These are phyloP conservation scores for Papilio polyxenes DNA, from an alignment of 1,140 invertebrate species.

Conservation along the genomic window DNA sequence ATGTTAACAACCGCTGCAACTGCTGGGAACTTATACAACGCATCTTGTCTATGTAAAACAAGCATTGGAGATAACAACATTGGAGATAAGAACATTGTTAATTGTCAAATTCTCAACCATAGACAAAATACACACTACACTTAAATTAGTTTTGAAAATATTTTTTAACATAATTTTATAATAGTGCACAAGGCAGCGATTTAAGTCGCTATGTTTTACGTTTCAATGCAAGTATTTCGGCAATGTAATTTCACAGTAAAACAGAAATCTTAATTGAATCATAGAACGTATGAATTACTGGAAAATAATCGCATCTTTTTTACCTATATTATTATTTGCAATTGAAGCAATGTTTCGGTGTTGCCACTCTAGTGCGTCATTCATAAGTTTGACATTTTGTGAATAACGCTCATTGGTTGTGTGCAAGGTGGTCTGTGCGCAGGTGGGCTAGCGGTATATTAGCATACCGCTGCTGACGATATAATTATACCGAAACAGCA, in stretches of 20 bases:
- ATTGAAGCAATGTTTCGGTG: neutral
- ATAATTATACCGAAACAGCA: conserved; percentile 8
- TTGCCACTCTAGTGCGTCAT: neutral
- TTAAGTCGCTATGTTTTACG: neutral
- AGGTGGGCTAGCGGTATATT: neutral
- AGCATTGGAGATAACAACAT: neutral
- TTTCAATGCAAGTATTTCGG: neutral
- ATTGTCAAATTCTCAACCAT: neutral
- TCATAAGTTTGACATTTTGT: neutral
- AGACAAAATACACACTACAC: no score
- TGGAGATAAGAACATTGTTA: neutral
- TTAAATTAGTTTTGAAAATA: no score
- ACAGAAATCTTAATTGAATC: no score
- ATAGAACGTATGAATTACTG: neutral
- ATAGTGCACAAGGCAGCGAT: neutral
- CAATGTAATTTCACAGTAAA: no score
- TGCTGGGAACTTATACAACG: neutral
- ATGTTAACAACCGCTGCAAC: neutral
- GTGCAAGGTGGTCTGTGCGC: neutral
- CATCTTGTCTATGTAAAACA: neutral
- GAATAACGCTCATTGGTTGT: neutral
- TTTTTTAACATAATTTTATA: no score
- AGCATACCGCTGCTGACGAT: neutral
- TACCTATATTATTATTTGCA: neutral
- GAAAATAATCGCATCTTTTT: neutral